Evolutionary conservation across 2,888 invertebrate genomes (phyloP).

Genomic region (Pachycephus smyrnensis): DNA sequence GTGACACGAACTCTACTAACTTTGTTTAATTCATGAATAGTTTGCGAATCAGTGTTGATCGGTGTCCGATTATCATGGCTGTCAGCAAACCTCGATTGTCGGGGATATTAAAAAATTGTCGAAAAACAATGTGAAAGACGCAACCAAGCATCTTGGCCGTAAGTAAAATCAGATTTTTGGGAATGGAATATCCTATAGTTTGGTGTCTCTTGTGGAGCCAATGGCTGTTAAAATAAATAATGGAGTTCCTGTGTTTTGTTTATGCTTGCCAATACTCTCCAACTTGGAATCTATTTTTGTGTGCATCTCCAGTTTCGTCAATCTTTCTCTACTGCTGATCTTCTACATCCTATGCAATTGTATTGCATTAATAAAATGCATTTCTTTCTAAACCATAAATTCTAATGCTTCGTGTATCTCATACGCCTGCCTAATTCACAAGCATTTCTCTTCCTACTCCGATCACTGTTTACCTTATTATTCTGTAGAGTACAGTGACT

Average conservation of each 20-base stretch:
- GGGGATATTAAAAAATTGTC: slow-evolving; percentile 15
- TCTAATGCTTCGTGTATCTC: background rate
- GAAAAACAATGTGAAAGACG: slow-evolving; percentile 31
- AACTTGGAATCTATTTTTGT: slow-evolving; percentile 4
- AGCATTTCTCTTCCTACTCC: background rate
- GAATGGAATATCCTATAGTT: background rate
- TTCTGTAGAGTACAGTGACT: too few species aligned
- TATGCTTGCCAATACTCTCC: background rate
- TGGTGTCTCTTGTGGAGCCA: background rate
- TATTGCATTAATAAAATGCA: background rate
- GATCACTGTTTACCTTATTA: background rate
- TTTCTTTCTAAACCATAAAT: slow-evolving; percentile 5
- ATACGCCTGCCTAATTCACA: background rate
- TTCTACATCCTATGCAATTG: background rate
- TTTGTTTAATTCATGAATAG: background rate
- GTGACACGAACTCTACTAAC: background rate
- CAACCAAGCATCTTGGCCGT: slow-evolving; percentile 2
- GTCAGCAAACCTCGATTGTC: slow-evolving; percentile 20
- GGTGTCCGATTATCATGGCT: slow-evolving; percentile 13
- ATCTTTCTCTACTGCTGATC: background rate
- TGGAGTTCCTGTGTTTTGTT: slow-evolving; percentile 3
- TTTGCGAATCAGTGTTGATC: background rate
- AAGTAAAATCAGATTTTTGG: slow-evolving; percentile 4
- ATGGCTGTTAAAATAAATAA: slow-evolving; percentile 1
- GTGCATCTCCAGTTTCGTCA: background rate